These are phyloP conservation scores for crab-eating macaque (Macaca fascicularis) DNA, from an alignment of 2,113 vertebrate species.

Conservation along the genomic window DNA sequence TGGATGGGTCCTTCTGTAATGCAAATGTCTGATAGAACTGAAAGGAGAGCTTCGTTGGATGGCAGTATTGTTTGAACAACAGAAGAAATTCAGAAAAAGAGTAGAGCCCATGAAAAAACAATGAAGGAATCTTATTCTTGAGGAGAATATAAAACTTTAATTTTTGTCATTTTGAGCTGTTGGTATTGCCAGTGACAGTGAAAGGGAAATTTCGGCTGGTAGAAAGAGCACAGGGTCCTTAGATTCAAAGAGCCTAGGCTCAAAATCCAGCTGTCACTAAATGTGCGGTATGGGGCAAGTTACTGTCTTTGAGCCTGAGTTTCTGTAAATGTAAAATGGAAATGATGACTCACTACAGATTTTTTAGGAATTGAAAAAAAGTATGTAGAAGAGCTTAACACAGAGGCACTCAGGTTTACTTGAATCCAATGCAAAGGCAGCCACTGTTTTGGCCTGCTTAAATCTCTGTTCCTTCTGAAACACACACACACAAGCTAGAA, in stretches of 20 bases:
- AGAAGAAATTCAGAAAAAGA: background rate
- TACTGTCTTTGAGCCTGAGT: background rate
- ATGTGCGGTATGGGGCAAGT: background rate
- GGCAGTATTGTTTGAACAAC: background rate
- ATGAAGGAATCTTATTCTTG: background rate
- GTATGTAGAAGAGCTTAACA: background rate
- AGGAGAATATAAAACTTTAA: background rate
- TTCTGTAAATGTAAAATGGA: slow-evolving; percentile 1
- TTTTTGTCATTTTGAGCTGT: background rate
- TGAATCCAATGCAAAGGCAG: background rate
- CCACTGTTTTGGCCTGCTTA: background rate
- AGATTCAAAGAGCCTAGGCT: background rate
- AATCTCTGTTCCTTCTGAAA: background rate
- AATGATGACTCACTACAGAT: background rate
- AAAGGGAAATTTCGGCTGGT: background rate
- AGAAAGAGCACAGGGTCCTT: background rate
- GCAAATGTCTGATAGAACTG: background rate
- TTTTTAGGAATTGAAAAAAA: background rate
- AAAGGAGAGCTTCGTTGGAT: background rate
- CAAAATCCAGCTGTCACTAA: background rate
- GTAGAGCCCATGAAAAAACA: background rate
- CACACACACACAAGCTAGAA: background rate
- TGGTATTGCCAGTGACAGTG: background rate
- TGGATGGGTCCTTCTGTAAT: background rate
- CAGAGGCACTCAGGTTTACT: background rate